phyloP scores from a whole-genome alignment of 2,888 invertebrate genomes.

The Coenonympha arcania region DNA sequence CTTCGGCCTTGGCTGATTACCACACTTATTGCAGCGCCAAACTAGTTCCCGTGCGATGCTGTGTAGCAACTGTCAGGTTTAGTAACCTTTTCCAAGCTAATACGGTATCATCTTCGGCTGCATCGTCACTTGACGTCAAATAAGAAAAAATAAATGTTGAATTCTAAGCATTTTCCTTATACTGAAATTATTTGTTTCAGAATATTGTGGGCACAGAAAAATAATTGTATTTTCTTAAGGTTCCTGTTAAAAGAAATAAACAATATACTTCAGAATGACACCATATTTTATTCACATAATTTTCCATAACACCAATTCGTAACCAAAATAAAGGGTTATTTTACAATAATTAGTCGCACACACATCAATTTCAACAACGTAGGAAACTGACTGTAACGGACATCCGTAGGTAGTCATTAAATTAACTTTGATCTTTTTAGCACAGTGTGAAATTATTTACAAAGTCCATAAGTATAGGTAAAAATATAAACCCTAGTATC shows the following conservation, averaged over 20 bases:
- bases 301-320: slow-evolving; percentile 72
- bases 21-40: too few relatives aligned
- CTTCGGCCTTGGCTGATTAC: too few relatives aligned
- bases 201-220: slow-evolving; percentile 58
- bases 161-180: too few relatives aligned
- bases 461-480: slow-evolving; percentile 34
- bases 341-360: slow-evolving; percentile 65
- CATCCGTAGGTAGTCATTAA: slow-evolving; percentile 31
- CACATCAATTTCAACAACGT: slow-evolving; percentile 64
- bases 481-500: slow-evolving; percentile 21
- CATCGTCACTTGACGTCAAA: too few relatives aligned
- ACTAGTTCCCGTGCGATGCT: too few relatives aligned
- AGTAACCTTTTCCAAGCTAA: too few relatives aligned
- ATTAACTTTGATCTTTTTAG: slow-evolving; percentile 34
- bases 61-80: too few relatives aligned
- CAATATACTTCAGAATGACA: slow-evolving; percentile 59
- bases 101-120: not conserved
- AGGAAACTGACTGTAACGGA: slow-evolving; percentile 51
- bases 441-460: slow-evolving; percentile 54
- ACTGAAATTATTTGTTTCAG: slow-evolving; percentile 41
- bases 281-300: slow-evolving; percentile 72
- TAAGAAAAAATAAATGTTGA: too few relatives aligned
- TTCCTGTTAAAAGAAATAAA: slow-evolving; percentile 25
- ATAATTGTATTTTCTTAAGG: slow-evolving; percentile 30
- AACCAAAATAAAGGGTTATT: slow-evolving; percentile 72